These are phyloP conservation scores for Agrilus planipennis DNA, from an alignment of 1,140 invertebrate species.

Conservation along the genomic window DNA sequence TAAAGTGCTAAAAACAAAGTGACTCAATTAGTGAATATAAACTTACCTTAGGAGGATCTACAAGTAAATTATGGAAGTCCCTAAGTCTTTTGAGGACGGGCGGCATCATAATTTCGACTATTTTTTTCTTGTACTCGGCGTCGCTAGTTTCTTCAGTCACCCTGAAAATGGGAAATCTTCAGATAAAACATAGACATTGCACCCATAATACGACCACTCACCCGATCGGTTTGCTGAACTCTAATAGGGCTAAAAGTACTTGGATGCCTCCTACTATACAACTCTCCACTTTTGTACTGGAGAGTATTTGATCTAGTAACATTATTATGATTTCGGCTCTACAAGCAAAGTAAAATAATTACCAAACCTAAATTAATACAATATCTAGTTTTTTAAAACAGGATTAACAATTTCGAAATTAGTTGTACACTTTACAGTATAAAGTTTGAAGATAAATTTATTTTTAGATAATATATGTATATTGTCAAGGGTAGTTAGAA, in stretches of 20 bases:
- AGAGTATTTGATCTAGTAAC: constrained; percentile 60
- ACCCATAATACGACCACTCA: too few species aligned
- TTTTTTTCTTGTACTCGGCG: constrained; percentile 27
- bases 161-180: background rate
- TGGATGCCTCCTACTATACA: constrained; percentile 67
- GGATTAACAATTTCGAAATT: too few species aligned
- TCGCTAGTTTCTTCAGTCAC: background rate
- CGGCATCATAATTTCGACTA: constrained; percentile 44
- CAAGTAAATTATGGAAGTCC: constrained; percentile 57
- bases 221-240: constrained; percentile 38
- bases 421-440: too few species aligned
- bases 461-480: too few species aligned
- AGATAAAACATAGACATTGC: constrained; percentile 20
- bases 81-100: constrained; percentile 55
- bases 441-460: too few species aligned
- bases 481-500: too few species aligned
- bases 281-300: constrained; percentile 54
- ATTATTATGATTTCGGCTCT: constrained; percentile 52
- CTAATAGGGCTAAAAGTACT: constrained; percentile 62
- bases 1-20: too few species aligned
- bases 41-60: constrained; percentile 61
- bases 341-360: constrained; percentile 27
- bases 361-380: too few species aligned
- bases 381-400: too few species aligned
- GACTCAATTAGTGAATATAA: too few species aligned